Percentiles rank a stretch among this genome's conserved stretches.
phyloP scores from a whole-genome alignment of 2,113 vertebrate species.

The Podilymbus podiceps region DNA sequence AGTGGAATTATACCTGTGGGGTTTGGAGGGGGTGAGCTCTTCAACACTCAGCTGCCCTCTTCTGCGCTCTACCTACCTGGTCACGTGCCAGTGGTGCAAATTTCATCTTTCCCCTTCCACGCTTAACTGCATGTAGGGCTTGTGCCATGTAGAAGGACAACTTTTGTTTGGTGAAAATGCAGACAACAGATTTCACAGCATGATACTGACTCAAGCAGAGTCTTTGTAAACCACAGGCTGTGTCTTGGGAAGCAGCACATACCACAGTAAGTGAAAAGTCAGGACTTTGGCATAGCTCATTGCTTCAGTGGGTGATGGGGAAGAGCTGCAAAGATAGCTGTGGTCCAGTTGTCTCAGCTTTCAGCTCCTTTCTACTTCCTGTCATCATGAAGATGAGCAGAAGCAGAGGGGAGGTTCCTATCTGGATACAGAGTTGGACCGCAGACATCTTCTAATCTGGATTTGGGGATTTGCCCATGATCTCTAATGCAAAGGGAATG shows the following conservation, averaged over 20 bases:
- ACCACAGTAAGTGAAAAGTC: not conserved
- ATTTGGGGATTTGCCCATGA: not conserved
- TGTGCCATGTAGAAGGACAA: not conserved
- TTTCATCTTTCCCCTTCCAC: not conserved
- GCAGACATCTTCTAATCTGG: not conserved
- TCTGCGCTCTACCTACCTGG: not conserved
- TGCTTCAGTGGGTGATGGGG: not conserved
- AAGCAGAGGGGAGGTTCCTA: not conserved
- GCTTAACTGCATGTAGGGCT: not conserved
- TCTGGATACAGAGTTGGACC: not conserved
- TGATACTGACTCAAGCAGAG: not conserved
- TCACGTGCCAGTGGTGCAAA: not conserved
- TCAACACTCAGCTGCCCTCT: too few relatives aligned
- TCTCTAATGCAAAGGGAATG: slow-evolving; percentile 24
- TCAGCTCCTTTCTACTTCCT: not conserved
- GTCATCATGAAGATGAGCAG: not conserved
- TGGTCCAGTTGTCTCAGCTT: not conserved
- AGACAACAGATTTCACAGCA: not conserved
- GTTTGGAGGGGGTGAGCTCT: not conserved
- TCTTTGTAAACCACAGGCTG: not conserved
- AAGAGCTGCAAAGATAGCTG: not conserved
- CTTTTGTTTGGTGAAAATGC: not conserved
- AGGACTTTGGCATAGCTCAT: not conserved
- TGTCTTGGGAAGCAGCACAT: not conserved
- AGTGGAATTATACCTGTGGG: not conserved